Evolutionary conservation across 2,113 vertebrate genomes (phyloP), one percentile per base, ranked within the genome.

Genomic region (Xiphias gladius): DNA sequence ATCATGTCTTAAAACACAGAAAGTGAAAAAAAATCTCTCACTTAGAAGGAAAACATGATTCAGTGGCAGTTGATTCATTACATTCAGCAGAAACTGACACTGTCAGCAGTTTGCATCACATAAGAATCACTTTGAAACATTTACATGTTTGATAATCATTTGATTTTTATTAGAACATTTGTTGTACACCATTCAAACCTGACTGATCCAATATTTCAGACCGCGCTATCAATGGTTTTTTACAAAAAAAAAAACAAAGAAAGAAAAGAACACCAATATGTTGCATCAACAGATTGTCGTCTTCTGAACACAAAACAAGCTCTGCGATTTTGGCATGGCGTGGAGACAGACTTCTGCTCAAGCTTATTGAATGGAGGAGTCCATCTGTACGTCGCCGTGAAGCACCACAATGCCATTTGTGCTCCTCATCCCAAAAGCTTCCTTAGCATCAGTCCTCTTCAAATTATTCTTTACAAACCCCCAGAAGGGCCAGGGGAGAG

Each of bases 391-490:
- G 59, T 77, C 61, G 80, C 81, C 81, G 67, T 73, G 67, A 79
- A 87, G 86, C 90, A 85, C 88, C 50, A 77, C 90, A 48, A 87
- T 86, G 85, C 90, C 91, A 89, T 92, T 90, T 91, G 90, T 85
- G 87, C 87, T 84, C 83, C 70, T 91, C 87, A 83, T 92, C 91
- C 88, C 91, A 85, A 88, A 90, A 91, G 88, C 90, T 92, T 90
- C 89, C 66, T 79, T 76, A 84, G 90, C 89, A 89, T 90, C 86
- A 75, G 87, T 82, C 88, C 90, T 87, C 90, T 94, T 95, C 96
- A 96, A 95, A 96, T 94, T 95, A 95, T 97, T 97, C 97, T 96
- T 97, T 96, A 96, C 96, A 93, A 92, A 87, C 54, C 73, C 82
- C 77, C 79, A 86, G 80, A 88, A 88, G 86, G 89, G 82, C 80